A percentile compares a stretch with the other conserved stretches of the same genome.
Conservation (phyloP, 2,888 invertebrate genomes). For the Hofmannophila pseudospretella region DNA sequence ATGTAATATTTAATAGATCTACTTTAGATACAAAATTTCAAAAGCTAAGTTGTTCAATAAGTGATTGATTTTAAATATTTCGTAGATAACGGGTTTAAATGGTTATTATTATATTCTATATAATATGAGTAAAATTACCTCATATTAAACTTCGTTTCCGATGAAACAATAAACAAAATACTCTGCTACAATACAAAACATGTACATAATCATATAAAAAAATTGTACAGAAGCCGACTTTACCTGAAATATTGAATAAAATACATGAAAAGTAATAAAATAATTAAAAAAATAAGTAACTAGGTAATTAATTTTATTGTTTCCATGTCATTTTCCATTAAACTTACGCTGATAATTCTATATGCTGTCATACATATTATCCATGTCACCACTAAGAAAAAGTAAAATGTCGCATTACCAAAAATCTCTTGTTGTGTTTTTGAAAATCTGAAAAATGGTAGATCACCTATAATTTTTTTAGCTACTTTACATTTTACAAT, state of each 20-base stretch:
- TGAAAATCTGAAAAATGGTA: constrained; percentile 18
- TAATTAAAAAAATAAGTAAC: no score
- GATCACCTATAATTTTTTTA: no score
- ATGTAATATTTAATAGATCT: no score
- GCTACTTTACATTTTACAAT: no score
- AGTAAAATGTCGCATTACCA: constrained; percentile 23
- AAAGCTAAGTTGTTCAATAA: no score
- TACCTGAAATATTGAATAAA: constrained; percentile 24
- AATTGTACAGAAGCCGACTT: constrained; percentile 38
- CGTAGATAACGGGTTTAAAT: no score
- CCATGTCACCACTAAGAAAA: constrained; percentile 32
- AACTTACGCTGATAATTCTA: constrained; percentile 25
- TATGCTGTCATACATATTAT: constrained; percentile 34
- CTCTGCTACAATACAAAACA: constrained; percentile 42
- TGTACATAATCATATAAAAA: constrained; percentile 45
- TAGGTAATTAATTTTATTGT: background rate
- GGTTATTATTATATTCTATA: no score
- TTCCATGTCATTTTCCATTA: no score
- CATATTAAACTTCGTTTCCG: constrained; percentile 42
- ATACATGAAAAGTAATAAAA: no score
- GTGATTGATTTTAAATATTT: no score
- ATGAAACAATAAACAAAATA: constrained; percentile 45
- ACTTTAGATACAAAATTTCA: no score
- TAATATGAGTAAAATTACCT: no score
- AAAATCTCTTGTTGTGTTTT: constrained; percentile 23